These are phyloP conservation scores for Melanargia galathea DNA, from an alignment of 2,888 invertebrate species.

Conservation along the genomic window DNA sequence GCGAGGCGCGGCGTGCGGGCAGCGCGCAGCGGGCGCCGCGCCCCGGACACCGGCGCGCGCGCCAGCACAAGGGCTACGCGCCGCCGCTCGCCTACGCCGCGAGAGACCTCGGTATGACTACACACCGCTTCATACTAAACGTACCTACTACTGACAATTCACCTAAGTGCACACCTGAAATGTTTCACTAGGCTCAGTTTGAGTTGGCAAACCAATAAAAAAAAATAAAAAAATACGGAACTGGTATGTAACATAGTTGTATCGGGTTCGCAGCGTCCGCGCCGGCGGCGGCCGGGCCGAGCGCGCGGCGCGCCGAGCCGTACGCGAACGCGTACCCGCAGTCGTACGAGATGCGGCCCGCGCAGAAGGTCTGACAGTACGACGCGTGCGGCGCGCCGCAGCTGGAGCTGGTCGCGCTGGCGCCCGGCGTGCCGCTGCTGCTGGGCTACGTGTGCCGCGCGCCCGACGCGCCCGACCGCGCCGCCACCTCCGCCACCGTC, in stretches of 20 bases:
- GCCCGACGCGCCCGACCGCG: slow-evolving; percentile 44
- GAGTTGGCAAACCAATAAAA: too few species aligned
- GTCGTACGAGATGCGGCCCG: slow-evolving; percentile 88
- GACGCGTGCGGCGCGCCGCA: slow-evolving; percentile 62
- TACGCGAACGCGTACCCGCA: slow-evolving; percentile 89
- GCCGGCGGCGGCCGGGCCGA: slow-evolving; percentile 64
- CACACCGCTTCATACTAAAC: neutral
- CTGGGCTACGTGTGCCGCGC: slow-evolving; percentile 67
- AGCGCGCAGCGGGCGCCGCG: slow-evolving; percentile 53
- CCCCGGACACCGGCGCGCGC: slow-evolving; percentile 60
- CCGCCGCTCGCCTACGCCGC: slow-evolving; percentile 60
- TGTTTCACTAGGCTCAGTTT: too few species aligned
- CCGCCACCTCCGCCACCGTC: slow-evolving; percentile 51
- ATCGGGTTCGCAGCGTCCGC: slow-evolving; percentile 58
- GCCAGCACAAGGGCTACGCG: slow-evolving; percentile 69
- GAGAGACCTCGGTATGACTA: slow-evolving; percentile 59
- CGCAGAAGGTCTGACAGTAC: slow-evolving; percentile 85
- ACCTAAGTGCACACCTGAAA: too few species aligned
- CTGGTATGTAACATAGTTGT: neutral
- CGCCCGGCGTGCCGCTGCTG: slow-evolving; percentile 69
- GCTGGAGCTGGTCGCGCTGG: slow-evolving; percentile 67
- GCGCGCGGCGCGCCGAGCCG: slow-evolving; percentile 81
- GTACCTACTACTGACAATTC: too few species aligned
- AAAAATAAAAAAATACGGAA: too few species aligned
- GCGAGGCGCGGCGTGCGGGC: slow-evolving; percentile 47